Percentiles rank a stretch among this genome's conserved stretches.
Conservation (phyloP, 2,797 vertebrate genomes). For the Tamandua tetradactyla region DNA sequence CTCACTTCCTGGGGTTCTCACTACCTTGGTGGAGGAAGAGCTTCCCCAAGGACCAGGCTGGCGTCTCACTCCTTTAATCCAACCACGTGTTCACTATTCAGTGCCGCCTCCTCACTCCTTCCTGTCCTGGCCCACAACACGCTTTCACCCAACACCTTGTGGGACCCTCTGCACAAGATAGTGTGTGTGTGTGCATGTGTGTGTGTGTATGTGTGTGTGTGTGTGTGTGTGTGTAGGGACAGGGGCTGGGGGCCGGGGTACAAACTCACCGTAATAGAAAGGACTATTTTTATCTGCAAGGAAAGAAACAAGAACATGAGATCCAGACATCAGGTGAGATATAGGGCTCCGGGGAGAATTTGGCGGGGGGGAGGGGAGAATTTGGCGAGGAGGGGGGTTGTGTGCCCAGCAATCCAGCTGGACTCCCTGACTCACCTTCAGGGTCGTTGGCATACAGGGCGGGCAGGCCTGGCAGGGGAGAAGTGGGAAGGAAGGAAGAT, state of each 20-base stretch:
- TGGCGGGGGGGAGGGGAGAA: no score
- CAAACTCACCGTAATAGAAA: slow-evolving; percentile 80
- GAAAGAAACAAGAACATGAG: slow-evolving; percentile 20
- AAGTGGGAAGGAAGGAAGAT: neutral
- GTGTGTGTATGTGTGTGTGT: no score
- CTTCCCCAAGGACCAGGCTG: neutral
- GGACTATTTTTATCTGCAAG: slow-evolving; percentile 75
- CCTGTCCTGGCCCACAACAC: neutral
- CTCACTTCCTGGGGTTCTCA: neutral
- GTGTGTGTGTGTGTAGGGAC: no score
- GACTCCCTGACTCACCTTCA: slow-evolving; percentile 70
- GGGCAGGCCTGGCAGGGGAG: slow-evolving; percentile 53
- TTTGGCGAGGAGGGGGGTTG: no score
- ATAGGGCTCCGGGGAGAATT: neutral
- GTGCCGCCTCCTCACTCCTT: neutral
- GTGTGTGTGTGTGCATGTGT: no score
- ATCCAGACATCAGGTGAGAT: neutral
- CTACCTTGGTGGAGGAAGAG: neutral
- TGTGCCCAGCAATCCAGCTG: fast-evolving
- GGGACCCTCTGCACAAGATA: neutral
- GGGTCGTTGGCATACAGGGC: slow-evolving; percentile 61
- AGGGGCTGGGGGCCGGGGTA: neutral
- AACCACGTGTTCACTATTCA: no score
- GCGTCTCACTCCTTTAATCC: neutral
- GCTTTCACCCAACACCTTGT: neutral